A percentile compares a stretch with the other conserved stretches of the same genome.
Conservation (phyloP, 2,888 invertebrate species). For the Exephanes ischioxanthus region DNA sequence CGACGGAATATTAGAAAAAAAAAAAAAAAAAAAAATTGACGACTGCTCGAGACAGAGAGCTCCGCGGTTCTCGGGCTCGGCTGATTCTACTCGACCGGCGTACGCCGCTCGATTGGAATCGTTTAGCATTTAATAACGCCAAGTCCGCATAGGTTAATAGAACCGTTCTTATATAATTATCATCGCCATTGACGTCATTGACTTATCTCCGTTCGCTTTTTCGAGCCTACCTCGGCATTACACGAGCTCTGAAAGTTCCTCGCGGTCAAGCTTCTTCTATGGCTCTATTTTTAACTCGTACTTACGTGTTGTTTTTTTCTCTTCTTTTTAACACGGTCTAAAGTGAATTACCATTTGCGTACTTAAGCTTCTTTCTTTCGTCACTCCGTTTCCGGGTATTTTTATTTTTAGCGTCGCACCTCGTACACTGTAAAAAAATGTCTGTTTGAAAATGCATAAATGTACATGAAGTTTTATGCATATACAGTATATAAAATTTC, state of each 20-base stretch:
- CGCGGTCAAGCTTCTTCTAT: constrained; percentile 3
- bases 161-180: constrained; percentile 78
- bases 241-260: background rate
- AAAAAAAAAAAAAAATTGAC: constrained; percentile 46
- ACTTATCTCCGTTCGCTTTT: constrained; percentile 72
- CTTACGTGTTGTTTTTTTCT: background rate
- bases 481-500: too few relatives aligned
- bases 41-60: constrained; percentile 7
- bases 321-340: background rate
- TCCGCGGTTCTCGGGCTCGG: background rate
- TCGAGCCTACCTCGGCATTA: constrained; percentile 2
- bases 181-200: constrained; percentile 79
- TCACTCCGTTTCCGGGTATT: too few relatives aligned
- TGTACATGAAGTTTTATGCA: too few relatives aligned
- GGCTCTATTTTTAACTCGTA: background rate
- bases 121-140: constrained; percentile 76
- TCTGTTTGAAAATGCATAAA: too few relatives aligned
- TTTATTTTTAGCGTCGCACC: too few relatives aligned
- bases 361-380: background rate
- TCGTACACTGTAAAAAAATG: too few relatives aligned
- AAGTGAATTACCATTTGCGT: background rate
- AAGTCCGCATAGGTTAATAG: constrained; percentile 76
- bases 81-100: constrained; percentile 35
- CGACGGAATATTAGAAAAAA: background rate
- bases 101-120: constrained; percentile 72